Evolutionary conservation across 2,797 vertebrate genomes (phyloP).

Genomic region (Hephaestus fuliginosus): DNA sequence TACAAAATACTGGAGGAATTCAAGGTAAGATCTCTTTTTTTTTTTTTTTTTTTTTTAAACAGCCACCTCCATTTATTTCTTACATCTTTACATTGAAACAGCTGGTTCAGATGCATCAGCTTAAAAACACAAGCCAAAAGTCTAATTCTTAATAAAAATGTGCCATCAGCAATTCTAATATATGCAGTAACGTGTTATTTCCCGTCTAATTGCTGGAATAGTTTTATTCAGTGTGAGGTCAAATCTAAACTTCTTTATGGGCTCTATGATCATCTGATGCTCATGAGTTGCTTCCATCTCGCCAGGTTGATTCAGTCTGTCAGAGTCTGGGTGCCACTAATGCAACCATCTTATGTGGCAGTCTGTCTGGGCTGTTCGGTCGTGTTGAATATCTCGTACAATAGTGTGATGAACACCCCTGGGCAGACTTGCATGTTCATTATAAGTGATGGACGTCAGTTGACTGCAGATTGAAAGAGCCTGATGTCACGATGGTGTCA

Average conservation of each 20-base stretch:
- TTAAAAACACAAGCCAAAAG: not conserved
- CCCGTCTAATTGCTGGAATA: not conserved
- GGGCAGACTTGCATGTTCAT: not conserved
- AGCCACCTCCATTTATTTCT: not conserved
- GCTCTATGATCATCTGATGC: constrained; percentile 3
- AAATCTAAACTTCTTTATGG: not conserved
- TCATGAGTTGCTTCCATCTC: constrained; percentile 27
- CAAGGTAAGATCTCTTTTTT: constrained; percentile 90
- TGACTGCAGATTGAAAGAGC: not conserved
- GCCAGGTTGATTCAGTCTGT: constrained; percentile 15
- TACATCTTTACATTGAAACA: not conserved
- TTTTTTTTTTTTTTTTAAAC: fast-evolving
- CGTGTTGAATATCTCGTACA: not conserved
- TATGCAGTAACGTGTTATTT: not conserved
- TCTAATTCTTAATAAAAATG: not conserved
- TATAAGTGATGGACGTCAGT: not conserved
- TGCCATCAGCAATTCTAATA: not conserved
- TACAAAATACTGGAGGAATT: constrained; percentile 99
- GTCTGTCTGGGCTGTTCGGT: not conserved
- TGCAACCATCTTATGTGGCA: not conserved
- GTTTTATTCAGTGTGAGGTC: not conserved
- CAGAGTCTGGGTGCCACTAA: constrained; percentile 16
- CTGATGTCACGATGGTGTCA: not conserved
- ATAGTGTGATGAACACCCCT: not conserved
- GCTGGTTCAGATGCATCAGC: not conserved